phyloP scores from a whole-genome alignment of 2,113 vertebrate species.

The Pristiophorus japonicus region DNA sequence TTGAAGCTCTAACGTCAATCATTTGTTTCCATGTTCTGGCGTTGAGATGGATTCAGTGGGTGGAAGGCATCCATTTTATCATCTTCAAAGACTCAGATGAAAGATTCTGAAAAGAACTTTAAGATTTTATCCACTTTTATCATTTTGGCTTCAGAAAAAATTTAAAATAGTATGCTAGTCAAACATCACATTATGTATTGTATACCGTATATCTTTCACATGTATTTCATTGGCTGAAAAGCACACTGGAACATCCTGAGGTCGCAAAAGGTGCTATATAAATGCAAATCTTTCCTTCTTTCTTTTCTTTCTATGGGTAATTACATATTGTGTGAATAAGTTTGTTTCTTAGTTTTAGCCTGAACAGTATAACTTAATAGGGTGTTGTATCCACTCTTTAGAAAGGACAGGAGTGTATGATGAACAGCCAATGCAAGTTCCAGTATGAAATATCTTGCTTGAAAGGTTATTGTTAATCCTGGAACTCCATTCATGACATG shows the following conservation, averaged over 20 bases:
- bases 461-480: background rate
- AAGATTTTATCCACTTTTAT: background rate
- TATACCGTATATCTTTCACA: background rate
- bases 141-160: background rate
- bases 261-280: background rate
- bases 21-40: background rate
- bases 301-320: background rate
- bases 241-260: background rate
- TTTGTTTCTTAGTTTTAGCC: background rate
- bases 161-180: background rate
- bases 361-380: background rate
- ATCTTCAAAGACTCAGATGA: background rate
- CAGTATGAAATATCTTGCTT: background rate
- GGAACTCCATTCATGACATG: background rate
- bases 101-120: background rate
- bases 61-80: background rate
- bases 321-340: background rate
- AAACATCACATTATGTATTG: background rate
- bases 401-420: background rate
- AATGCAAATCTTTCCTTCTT: background rate
- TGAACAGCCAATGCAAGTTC: background rate
- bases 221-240: background rate
- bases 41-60: background rate
- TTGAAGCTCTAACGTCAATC: background rate
- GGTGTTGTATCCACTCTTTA: background rate